A percentile compares a stretch with the other conserved stretches of the same genome.
These are phyloP conservation scores for Carpatolechia fugitivella DNA, from an alignment of 2,888 invertebrate genomes.

Conservation along the genomic window DNA sequence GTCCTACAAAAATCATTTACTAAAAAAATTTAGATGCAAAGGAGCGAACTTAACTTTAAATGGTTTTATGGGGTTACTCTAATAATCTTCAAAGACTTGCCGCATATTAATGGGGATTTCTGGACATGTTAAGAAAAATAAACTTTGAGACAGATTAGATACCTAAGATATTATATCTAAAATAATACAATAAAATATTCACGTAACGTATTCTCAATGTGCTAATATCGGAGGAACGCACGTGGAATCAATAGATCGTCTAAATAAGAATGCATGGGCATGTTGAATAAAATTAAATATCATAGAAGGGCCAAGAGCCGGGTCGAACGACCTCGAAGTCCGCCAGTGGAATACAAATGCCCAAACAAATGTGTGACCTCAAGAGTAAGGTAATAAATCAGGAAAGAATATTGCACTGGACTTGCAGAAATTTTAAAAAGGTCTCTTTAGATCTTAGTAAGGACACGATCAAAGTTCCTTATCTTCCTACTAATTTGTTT, in stretches of 20 bases:
- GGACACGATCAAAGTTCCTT: no score
- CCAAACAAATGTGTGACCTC: conserved; percentile 35
- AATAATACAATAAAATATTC: conserved; percentile 38
- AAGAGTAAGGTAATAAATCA: conserved; percentile 46
- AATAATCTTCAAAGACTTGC: no score
- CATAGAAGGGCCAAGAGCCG: conserved; percentile 55
- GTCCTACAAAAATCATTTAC: no score
- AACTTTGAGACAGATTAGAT: no score
- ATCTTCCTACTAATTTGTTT: no score
- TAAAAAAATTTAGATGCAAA: no score
- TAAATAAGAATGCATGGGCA: conserved; percentile 30
- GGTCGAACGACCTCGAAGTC: conserved; percentile 74
- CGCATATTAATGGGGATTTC: no score
- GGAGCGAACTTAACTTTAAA: no score
- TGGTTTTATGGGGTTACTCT: no score
- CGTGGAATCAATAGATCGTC: conserved; percentile 48
- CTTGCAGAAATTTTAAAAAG: background rate
- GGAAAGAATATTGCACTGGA: conserved; percentile 8
- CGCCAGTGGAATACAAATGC: conserved; percentile 70
- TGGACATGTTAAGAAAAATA: no score
- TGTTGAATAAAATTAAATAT: conserved; percentile 53
- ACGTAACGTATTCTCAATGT: conserved; percentile 53
- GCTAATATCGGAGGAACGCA: conserved; percentile 66
- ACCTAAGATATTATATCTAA: background rate
- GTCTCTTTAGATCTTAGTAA: no score